Base-by-base conservation (phyloP, 2,797 vertebrate genomes). In the Leptodactylus fallax region DNA sequence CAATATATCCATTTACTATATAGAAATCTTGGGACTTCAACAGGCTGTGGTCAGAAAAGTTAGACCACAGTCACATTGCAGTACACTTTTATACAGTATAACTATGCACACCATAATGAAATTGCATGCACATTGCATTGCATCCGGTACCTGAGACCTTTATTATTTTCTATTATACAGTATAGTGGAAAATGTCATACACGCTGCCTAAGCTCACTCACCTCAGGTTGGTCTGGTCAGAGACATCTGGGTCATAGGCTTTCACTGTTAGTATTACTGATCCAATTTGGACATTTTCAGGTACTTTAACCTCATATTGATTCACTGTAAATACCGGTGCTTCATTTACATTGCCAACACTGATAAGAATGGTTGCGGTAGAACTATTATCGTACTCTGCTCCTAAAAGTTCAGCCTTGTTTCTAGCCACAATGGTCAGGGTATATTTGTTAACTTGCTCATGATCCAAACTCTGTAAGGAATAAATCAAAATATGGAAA, bases 331-430 rank as follows among this genome's bases (percentile, higher is more conserved):
- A 91, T 87, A 94, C 91, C 0, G 95, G 96, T 36, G 94, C 93
- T 84, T 95, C 96, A 0, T 95, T 94, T 63, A 96, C 93, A 47
- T 96, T 95, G 3, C 95, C 94, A 3, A 97, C 95, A 55, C 94
- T 93, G 90, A 97, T 95, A 7, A 94, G 95, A 85, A 98, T 95
- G 0, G 96, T 97, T 65, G 96, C 95, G 0, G 96, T 97, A 92
- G 96, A 96, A 11, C 93, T 94, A 0, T 95, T 94, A 17, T 96
- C 95, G 0, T 96, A 96, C 17, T 93, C 95, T 1, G 95, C 94
- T 0, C 95, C 96, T 27, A 95, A 94, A 79, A 97, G 91, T 17
- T 96, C 93, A 36, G 94, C 96, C 0, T 92, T 92, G 14, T 95
- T 97, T 85, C 91, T 94, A 60, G 95, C 96, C 0, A 95, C 95